A percentile compares a stretch with the other conserved stretches of the same genome.
Evolutionary conservation across 1,140 invertebrate species (phyloP).

Genomic region (Belonocnema kinseyi): DNA sequence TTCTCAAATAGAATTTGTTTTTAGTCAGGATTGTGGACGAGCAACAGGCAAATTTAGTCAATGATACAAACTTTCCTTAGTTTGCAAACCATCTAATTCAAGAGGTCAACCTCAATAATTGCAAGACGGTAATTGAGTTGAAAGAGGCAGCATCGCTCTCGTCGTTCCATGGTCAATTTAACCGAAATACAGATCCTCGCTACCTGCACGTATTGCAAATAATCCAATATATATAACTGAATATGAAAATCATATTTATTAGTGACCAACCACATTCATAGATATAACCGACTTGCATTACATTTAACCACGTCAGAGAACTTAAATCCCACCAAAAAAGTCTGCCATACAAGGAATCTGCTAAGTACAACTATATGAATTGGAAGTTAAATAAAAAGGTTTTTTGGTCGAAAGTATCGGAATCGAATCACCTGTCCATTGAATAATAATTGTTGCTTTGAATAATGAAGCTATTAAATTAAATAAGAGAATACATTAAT

Average conservation of each 20-base stretch:
- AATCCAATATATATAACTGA: conserved; percentile 17
- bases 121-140: conserved; percentile 21
- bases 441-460: too few relatives aligned
- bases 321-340: too few relatives aligned
- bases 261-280: not conserved
- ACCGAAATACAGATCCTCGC: not conserved
- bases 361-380: too few relatives aligned
- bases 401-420: too few relatives aligned
- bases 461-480: too few relatives aligned
- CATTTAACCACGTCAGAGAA: not conserved
- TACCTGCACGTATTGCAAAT: not conserved
- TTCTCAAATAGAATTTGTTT: not conserved
- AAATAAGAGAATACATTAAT: too few relatives aligned
- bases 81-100: conserved; percentile 21
- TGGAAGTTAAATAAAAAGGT: too few relatives aligned
- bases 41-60: conserved; percentile 4
- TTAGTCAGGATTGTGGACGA: not conserved
- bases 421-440: too few relatives aligned
- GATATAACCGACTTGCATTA: not conserved
- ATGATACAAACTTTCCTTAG: not conserved
- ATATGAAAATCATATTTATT: conserved; percentile 19
- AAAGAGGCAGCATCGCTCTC: not conserved
- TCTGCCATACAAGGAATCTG: too few relatives aligned
- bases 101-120: conserved; percentile 4
- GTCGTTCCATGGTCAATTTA: conserved; percentile 13